These are phyloP conservation scores for Pandemis corylana DNA, from an alignment of 2,888 invertebrate species.

Conservation along the genomic window DNA sequence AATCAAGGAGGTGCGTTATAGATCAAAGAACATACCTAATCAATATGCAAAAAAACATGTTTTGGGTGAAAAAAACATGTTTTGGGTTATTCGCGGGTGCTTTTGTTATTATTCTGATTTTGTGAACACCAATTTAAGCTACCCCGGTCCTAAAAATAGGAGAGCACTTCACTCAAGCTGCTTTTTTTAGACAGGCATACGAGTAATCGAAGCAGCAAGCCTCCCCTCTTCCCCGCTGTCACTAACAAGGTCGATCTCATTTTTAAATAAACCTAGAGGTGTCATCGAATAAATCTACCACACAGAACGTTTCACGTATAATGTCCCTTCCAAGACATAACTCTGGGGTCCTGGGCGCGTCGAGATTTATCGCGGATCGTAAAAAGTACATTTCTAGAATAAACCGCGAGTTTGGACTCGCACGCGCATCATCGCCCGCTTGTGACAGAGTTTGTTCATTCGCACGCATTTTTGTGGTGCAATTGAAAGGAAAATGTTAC, in stretches of 20 bases:
- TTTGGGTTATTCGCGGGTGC: too few species aligned
- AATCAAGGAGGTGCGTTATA: too few species aligned
- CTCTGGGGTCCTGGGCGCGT: constrained; percentile 57
- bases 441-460: constrained; percentile 58
- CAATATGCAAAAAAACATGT: too few species aligned
- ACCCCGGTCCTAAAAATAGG: too few species aligned
- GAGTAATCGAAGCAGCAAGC: neutral
- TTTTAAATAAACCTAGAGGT: constrained; percentile 46
- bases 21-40: too few species aligned
- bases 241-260: constrained; percentile 29
- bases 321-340: constrained; percentile 57
- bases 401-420: constrained; percentile 61
- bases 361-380: constrained; percentile 73
- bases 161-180: too few species aligned
- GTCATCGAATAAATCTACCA: constrained; percentile 64
- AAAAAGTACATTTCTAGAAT: constrained; percentile 68
- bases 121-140: too few species aligned
- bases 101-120: too few species aligned
- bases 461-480: constrained; percentile 45
- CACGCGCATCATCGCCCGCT: constrained; percentile 56
- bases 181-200: too few species aligned
- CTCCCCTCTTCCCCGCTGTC: constrained; percentile 33
- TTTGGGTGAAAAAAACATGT: too few species aligned
- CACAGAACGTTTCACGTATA: constrained; percentile 63
- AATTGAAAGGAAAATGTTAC: constrained; percentile 34